Evolutionary conservation across 2,113 vertebrate genomes (phyloP).

Genomic region (Ondatra zibethicus): DNA sequence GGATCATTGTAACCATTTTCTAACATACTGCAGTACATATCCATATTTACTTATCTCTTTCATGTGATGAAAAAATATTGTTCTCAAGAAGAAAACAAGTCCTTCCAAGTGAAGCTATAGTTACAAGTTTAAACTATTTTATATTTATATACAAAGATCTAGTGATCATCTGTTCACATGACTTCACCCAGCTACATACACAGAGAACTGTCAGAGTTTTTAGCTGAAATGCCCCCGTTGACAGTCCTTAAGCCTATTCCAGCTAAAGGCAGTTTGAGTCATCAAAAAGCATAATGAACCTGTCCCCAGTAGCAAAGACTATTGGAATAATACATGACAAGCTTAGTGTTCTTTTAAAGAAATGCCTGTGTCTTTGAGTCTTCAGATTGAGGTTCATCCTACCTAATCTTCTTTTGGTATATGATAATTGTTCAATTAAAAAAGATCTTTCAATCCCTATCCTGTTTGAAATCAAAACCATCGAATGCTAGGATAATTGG

Average conservation of each 20-base stretch:
- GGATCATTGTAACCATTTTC: constrained; percentile 35
- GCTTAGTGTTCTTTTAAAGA: constrained; percentile 48
- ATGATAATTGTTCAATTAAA: constrained; percentile 62
- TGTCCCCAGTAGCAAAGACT: constrained; percentile 19
- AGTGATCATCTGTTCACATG: constrained; percentile 56
- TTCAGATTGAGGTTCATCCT: constrained; percentile 52
- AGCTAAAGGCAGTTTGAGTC: constrained; percentile 66
- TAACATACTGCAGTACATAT: not conserved
- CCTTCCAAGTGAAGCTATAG: constrained; percentile 42
- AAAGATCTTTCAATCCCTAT: constrained; percentile 24
- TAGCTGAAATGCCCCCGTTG: constrained; percentile 60
- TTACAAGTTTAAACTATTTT: constrained; percentile 26
- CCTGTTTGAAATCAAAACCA: constrained; percentile 60
- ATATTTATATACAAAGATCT: constrained; percentile 29
- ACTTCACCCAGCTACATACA: constrained; percentile 8
- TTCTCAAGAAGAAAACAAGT: constrained; percentile 60
- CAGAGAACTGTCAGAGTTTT: constrained; percentile 60
- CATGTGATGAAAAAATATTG: constrained; percentile 34
- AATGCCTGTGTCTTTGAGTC: constrained; percentile 24
- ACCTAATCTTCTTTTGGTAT: constrained; percentile 64
- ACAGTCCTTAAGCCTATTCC: constrained; percentile 56
- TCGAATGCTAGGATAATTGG: constrained; percentile 52
- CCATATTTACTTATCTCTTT: constrained; percentile 29
- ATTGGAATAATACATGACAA: not conserved
- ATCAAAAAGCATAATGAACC: constrained; percentile 9